Evolutionary conservation across 2,888 invertebrate genomes (phyloP), one percentile per base, ranked within the genome.

Genomic region (Drosophila quasianomalipes): DNA sequence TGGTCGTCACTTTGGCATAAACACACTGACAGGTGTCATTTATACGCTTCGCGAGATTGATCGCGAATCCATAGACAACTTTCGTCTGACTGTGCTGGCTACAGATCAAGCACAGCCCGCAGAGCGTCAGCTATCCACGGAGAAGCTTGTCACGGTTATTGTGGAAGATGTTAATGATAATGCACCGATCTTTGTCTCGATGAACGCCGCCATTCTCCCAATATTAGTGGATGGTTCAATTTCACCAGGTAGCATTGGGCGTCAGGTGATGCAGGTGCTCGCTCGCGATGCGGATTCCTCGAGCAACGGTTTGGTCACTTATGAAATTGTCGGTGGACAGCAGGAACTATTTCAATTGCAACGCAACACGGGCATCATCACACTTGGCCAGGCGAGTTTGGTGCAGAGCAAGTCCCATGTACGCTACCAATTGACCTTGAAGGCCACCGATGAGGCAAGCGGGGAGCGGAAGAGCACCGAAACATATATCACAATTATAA

Each of bases 141-240:
- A 98, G 92, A 98, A 98, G 93, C 94, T 97, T 70, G 97, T 98
- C 2, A 97, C 97, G 7, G 97, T 98, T 44, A 97, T 98, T 74
- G 97, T 98, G 9, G 97, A 98, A 93, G 98, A 98, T 92, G 96
- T 98, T 72, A 98, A 98, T 92, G 98, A 99, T 93, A 98, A 98
- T 93, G 97, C 97, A 9, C 98, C 98, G 1, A 94, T 96, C 28
- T 98, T 98, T 92, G 96, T 97, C 3, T 98, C 97, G 55, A 97
- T 98, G 97, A 97, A 97, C 87, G 97, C 98, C 0, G 98, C 97
- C 0, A 95, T 98, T n/a, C 94, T 98, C 53, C 96, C 96, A 58
- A 68, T 70, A 51, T 52, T 55, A 0, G 59, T 62, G 33, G 54
- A 81, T 44, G 79, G 77, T 10, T 61, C 73, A 0, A 76, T 80